Evolutionary conservation across 64 coral and sea anemone genomes (phyloP).

Genomic region (Stichodactyla helianthus): DNA sequence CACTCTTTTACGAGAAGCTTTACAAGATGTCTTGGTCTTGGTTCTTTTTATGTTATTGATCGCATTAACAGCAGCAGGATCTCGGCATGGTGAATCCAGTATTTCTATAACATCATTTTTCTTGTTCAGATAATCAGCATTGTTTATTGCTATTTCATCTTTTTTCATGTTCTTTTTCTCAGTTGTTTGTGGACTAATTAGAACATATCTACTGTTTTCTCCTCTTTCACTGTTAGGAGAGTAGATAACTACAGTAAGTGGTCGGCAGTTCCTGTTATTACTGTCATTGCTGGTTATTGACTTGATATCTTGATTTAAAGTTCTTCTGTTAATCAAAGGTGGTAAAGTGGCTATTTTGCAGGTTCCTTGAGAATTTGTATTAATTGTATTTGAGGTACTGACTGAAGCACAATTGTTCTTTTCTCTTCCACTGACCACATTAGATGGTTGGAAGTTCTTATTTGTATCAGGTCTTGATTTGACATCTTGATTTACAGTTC

Average conservation of each 20-base stretch:
- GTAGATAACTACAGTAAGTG: constrained; percentile 1
- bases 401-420: background rate
- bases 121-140: background rate
- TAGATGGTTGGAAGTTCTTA: background rate
- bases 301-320: too few species aligned
- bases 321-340: too few species aligned
- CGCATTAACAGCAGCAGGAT: background rate
- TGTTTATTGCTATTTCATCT: background rate
- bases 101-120: background rate
- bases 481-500: background rate
- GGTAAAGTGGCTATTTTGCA: too few species aligned
- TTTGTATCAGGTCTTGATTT: background rate
- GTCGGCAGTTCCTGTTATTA: background rate
- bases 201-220: background rate
- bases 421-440: background rate
- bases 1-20: background rate
- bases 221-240: background rate
- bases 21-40: background rate
- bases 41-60: background rate
- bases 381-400: background rate
- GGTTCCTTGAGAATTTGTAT: background rate
- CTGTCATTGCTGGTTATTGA: background rate
- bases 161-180: background rate
- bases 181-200: background rate
- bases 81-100: background rate